Base-by-base conservation (phyloP, 2,888 invertebrate genomes). In the Flexamia atlantica region DNA sequence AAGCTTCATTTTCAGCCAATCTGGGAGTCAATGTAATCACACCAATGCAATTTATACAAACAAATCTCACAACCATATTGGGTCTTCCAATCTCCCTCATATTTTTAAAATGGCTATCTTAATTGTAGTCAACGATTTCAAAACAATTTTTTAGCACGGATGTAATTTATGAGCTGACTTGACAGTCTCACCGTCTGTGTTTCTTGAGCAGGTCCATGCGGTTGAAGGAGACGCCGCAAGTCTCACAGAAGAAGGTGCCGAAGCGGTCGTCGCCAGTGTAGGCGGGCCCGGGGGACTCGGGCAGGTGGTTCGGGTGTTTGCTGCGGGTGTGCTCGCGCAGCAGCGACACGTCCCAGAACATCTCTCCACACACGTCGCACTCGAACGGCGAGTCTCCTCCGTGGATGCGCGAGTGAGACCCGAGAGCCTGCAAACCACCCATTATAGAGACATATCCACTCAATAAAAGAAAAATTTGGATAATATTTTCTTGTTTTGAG, bases 331-430 rank as follows among this genome's bases (percentile, higher is more conserved):
- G 94, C 74, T 94, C 94, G 57, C 92, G 91, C 87, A 94, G 90
- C 36, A 92, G 90, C 32, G 90, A 90, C 3, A 92, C 89, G 87
- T 94, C 94, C 95, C 95, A 96, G 89, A 96, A 96, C 93, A 96
- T 93, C 89, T 96, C 96, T 85, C 95, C 95, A 89, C 96, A 97
- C 85, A 93, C 93, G 57, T 93, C 93, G 89, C 97, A 97, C 88
- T 96, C 96, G 87, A 95, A 93, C 0, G 96, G 95, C 20, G 95
- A 95, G 88, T 96, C 96, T 20, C 94, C 95, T 17, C 95, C 95
- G 90, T 96, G 96, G 46, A 95, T 92, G 81, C 87, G 85, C 20
- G 87, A 87, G 89, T 97, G 96, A 0, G 96, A 95, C 82, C 94
- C 93, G 30, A 96, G 90, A 0, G 96, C 96, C 88, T 79, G 57